Evolutionary conservation across 23 tunicate genomes (phyloP), one percentile per base, ranked within the genome.

Genomic region (Ciona savignyi): DNA sequence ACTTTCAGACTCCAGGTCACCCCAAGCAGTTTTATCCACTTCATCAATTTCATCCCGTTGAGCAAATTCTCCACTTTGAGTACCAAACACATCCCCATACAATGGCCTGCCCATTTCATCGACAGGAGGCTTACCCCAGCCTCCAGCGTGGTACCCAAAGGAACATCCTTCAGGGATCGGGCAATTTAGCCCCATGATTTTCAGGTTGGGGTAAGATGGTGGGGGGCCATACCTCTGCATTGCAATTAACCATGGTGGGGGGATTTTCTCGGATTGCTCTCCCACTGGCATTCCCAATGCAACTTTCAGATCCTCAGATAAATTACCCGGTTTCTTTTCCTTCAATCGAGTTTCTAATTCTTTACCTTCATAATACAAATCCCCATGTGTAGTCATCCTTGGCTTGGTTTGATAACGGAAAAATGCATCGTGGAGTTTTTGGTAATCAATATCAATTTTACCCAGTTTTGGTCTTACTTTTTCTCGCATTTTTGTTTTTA

Each of bases 191-290:
- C 99, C 99, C 22, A 84, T 74, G 29, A 95, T 80, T 63, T 95
- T 95, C 9, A 95, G 78, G 73, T 95, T 95, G 66, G 99, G 99
- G 73, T 95, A 95, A 19, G 96, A 88, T 2, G 99, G 99, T 1
- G 99, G 99, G 2, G 99, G 99, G 30, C 99, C 99, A 56, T 95
- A 95, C 26, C 99, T 74, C 77, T 95, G 99, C 99, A 95, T 95
- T 65, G 99, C 99, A 34, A 95, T 95, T 20, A 95, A 65, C 99
- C 99, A 95, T 15, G 99, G 99, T 22, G 99, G 99, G 6, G 99
- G 99, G 66, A 95, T 75, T 70, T 95, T 95, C 11, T 67, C 61
- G 25, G 85, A 83, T 30, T 74, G 74, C 74, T 77, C 83, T 25
- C 91, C 93, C n/a, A 84, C 73, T 0, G 99, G 99, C 99, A 95